phyloP scores from a whole-genome alignment of 2,113 vertebrate genomes.

The Phodopus roborovskii region DNA sequence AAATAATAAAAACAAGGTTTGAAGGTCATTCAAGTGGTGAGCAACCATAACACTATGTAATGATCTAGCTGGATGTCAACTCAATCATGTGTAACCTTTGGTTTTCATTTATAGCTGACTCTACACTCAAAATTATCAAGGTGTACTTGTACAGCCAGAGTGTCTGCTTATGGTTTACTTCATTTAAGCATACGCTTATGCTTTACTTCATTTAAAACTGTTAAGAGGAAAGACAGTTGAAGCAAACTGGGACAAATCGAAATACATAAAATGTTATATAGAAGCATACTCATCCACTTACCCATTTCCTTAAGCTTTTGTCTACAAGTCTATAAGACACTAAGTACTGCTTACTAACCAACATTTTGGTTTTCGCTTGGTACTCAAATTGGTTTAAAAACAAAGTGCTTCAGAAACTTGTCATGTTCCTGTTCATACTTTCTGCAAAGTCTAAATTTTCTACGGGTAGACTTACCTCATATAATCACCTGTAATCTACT shows the following conservation, averaged over 20 bases:
- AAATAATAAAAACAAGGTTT: constrained; percentile 37
- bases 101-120: constrained; percentile 42
- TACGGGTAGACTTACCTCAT: constrained; percentile 40
- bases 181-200: background rate
- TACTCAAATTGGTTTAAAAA: constrained; percentile 28
- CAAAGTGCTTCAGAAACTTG: constrained; percentile 30
- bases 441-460: background rate
- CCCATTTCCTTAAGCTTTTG: background rate
- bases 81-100: constrained; percentile 14
- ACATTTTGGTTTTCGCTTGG: background rate
- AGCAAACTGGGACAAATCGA: constrained; percentile 43
- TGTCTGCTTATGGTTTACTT: constrained; percentile 17
- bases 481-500: constrained; percentile 34
- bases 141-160: background rate
- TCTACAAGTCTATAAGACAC: background rate
- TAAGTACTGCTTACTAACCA: background rate
- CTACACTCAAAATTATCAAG: constrained; percentile 16
- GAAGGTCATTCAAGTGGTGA: background rate
- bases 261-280: constrained; percentile 9
- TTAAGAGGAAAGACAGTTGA: background rate
- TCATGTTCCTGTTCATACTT: constrained; percentile 24
- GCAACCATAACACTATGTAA: background rate
- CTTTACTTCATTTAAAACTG: background rate
- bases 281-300: constrained; percentile 1
- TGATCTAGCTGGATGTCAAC: background rate